phyloP scores from a whole-genome alignment of 2,797 vertebrate genomes.

The Momotus momota region DNA sequence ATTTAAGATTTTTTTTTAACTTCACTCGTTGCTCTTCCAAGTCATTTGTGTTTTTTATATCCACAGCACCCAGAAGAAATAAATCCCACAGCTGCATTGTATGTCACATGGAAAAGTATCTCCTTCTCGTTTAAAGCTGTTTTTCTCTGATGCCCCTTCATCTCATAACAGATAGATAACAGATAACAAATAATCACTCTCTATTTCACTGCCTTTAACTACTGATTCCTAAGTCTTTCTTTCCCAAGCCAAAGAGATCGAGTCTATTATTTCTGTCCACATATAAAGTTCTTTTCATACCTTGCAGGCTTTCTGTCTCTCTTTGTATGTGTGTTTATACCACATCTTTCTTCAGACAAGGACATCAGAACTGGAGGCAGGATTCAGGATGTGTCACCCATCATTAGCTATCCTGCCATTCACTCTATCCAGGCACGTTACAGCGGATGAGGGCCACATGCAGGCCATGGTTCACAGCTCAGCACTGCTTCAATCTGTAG shows the following conservation, averaged over 20 bases:
- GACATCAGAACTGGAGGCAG: neutral
- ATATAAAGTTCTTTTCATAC: neutral
- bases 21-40: neutral
- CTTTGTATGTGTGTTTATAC: neutral
- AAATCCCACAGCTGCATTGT: neutral
- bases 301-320: neutral
- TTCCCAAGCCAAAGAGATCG: neutral
- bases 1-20: neutral
- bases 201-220: neutral
- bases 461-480: neutral
- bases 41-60: neutral
- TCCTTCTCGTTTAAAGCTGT: neutral
- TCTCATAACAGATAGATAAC: neutral
- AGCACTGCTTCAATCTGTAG: neutral
- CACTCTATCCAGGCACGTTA: neutral
- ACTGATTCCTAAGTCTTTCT: neutral
- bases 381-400: neutral
- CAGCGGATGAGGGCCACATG: neutral
- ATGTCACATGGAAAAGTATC: neutral
- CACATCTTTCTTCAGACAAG: neutral
- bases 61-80: neutral
- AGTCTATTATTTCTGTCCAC: neutral
- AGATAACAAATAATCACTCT: neutral
- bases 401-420: neutral
- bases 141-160: neutral